phyloP scores from a whole-genome alignment of 2,113 vertebrate genomes.

The Passer montanus region DNA sequence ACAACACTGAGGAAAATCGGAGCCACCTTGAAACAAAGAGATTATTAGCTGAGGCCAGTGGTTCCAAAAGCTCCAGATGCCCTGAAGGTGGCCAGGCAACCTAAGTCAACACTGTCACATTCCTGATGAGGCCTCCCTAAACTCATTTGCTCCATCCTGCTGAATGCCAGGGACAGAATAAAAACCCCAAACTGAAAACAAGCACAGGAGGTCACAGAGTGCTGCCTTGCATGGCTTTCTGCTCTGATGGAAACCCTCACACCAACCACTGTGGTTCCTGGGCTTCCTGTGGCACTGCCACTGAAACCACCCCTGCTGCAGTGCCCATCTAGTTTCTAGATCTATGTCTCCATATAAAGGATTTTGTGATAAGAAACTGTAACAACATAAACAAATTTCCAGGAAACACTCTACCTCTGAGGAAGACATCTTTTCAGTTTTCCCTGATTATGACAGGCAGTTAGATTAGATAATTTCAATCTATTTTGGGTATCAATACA shows the following conservation, averaged over 20 bases:
- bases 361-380: neutral
- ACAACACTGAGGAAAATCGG: neutral
- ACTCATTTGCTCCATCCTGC: neutral
- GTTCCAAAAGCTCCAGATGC: neutral
- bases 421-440: neutral
- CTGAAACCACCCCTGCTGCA: neutral
- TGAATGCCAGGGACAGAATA: neutral
- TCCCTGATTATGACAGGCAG: neutral
- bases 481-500: neutral
- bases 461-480: neutral
- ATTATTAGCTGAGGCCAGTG: neutral
- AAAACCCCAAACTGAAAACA: rapidly evolving
- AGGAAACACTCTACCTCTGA: neutral
- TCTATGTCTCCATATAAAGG: neutral
- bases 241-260: neutral
- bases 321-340: no score
- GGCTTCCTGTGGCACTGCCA: neutral
- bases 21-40: neutral
- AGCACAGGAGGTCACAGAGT: neutral
- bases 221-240: neutral
- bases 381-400: neutral
- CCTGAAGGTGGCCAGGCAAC: neutral
- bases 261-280: neutral
- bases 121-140: neutral
- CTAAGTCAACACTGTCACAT: neutral